Conservation (phyloP, 92 coral and sea anemone genomes). For the Diadumene lineata region DNA sequence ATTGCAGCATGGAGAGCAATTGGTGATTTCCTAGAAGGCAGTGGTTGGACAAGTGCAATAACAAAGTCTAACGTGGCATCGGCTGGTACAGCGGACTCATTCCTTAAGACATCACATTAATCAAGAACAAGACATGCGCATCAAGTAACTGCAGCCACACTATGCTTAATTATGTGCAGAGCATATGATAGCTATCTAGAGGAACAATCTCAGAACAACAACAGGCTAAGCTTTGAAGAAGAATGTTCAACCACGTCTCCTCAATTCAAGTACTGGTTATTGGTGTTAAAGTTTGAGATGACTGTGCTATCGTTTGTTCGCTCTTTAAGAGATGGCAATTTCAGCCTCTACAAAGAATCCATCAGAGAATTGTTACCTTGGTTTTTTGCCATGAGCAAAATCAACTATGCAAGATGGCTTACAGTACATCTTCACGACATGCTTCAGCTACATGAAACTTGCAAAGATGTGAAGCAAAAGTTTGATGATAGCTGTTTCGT, state of each 20-base stretch:
- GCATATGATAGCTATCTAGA: too few relatives aligned
- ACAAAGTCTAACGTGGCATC: too few relatives aligned
- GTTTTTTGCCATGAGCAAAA: constrained; percentile 52
- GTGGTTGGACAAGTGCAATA: too few relatives aligned
- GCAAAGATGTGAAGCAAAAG: constrained; percentile 41
- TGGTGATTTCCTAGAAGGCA: too few relatives aligned
- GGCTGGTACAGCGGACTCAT: too few relatives aligned
- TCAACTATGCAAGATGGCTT: constrained; percentile 57
- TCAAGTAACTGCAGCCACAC: too few relatives aligned
- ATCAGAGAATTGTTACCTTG: constrained; percentile 44
- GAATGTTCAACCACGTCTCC: too few relatives aligned
- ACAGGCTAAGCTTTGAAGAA: too few relatives aligned
- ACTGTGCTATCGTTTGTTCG: constrained; percentile 37
- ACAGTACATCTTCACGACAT: constrained; percentile 62
- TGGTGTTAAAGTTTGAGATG: constrained; percentile 43
- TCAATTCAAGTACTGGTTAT: too few relatives aligned
- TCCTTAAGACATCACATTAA: background rate
- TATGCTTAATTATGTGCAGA: too few relatives aligned
- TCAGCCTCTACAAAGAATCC: constrained; percentile 41
- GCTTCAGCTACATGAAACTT: constrained; percentile 36
- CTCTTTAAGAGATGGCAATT: constrained; percentile 54
- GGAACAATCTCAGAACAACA: too few relatives aligned
- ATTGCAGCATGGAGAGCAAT: too few relatives aligned
- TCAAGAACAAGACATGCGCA: background rate
- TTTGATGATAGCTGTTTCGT: constrained; percentile 59